These are phyloP conservation scores for Pitangus sulphuratus DNA, from an alignment of 2,797 vertebrate species.

Conservation along the genomic window DNA sequence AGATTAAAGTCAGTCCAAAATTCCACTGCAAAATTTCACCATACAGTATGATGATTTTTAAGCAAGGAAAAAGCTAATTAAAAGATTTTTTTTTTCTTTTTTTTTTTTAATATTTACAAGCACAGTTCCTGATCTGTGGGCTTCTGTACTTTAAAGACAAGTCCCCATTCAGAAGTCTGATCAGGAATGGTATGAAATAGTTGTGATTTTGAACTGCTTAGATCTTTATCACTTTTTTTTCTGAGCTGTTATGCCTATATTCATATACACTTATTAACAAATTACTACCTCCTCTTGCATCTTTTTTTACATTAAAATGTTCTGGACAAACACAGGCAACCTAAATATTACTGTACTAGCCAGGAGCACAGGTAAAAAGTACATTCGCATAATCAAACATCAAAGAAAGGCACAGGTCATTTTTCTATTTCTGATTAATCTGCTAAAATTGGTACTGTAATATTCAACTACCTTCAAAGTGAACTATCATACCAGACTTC, in stretches of 20 bases:
- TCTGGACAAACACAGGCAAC: background rate
- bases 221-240: background rate
- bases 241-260: background rate
- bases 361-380: background rate
- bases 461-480: background rate
- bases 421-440: background rate
- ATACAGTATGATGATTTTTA: background rate
- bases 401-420: background rate
- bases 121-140: background rate
- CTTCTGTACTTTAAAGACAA: background rate
- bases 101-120: background rate
- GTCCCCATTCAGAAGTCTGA: background rate
- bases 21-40: background rate
- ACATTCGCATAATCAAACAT: background rate
- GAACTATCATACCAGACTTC: background rate
- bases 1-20: background rate
- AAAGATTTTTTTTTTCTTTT: background rate
- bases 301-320: background rate
- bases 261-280: background rate
- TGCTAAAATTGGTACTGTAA: background rate
- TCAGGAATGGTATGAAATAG: background rate
- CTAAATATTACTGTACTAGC: background rate
- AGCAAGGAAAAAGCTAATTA: background rate
- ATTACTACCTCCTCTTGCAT: background rate
- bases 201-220: background rate